phyloP scores from a whole-genome alignment of 1,140 invertebrate species.

The Pollicipes pollicipes region DNA sequence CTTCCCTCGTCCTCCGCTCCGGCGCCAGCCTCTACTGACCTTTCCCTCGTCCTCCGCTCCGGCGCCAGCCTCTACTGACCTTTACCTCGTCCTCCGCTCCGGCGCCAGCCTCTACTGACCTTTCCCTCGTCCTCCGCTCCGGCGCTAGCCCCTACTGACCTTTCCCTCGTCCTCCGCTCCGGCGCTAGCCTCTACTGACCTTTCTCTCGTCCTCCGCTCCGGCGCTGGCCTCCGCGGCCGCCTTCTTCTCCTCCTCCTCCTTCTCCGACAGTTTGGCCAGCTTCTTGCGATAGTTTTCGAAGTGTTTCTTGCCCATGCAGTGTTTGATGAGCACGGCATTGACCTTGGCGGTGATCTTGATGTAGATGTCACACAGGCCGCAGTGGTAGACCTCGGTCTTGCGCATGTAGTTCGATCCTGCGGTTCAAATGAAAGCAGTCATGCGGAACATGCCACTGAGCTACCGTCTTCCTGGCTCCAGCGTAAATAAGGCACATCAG shows the following conservation, averaged over 20 bases:
- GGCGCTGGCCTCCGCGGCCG: background rate
- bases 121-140: too few relatives aligned
- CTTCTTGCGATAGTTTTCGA: background rate
- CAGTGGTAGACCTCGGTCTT: conserved; percentile 5
- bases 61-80: too few relatives aligned
- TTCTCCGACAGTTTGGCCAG: background rate
- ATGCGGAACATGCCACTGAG: too few relatives aligned
- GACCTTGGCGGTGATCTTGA: background rate
- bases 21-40: too few relatives aligned
- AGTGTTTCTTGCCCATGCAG: conserved; percentile 5
- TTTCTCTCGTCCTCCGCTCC: background rate
- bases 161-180: background rate
- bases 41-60: too few relatives aligned
- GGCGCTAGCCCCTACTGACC: too few relatives aligned
- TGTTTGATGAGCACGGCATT: conserved; percentile 2
- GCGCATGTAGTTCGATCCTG: background rate
- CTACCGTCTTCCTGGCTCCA: too few relatives aligned
- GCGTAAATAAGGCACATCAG: too few relatives aligned
- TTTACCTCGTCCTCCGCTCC: too few relatives aligned
- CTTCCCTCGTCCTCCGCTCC: too few relatives aligned
- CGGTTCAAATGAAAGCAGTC: too few relatives aligned
- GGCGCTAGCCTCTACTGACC: background rate
- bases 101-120: too few relatives aligned
- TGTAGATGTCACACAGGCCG: conserved; percentile 5
- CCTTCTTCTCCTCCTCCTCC: background rate